Base-by-base conservation (phyloP, 2,888 invertebrate species). In the Pteria penguin region DNA sequence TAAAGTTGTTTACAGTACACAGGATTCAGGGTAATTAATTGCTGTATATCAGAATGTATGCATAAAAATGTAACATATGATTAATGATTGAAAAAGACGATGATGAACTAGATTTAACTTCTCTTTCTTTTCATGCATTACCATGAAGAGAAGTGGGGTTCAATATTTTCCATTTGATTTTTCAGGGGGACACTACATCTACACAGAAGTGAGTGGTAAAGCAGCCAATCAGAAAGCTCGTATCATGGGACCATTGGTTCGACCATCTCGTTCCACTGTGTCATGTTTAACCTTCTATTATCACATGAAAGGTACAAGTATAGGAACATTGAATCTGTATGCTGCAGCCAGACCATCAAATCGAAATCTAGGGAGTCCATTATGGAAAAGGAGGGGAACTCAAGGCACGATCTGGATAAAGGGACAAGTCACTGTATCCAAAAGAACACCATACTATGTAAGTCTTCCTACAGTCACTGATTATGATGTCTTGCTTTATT, bases 231-330 rank as follows among this genome's bases (percentile, higher is more conserved):
- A 82, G 70, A 77, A 73, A 1, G 82, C 81, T 0, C 70, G 75
- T 32, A 61, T 86, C 3, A 52, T 75, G 67, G 82, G 83, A 67
- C 72, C 79, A 2, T 62, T 58, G n/a, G 72, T 83, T 31, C 62
- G 26, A 3, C 75, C 81, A 27, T 45, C 61, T 0, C 18, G 54
- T 0, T 22, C 55, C 18, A 60, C 71, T 11, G 22, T 75, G 14
- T 81, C 79, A 29, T 87, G 88, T 75, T 54, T 87, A 2, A 82
- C 84, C 0, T 89, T 89, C 78, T 89, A 86, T 86, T 89, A 89
- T 68, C 88, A 88, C 72, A 89, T 89, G 89, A 86, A 82, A 66
- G 89, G 89, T 11, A 69, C 80, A 4, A 80, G 83, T 54, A 83
- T 87, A 26, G 87, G 87, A 8, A 75, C 70, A 2, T 78, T 88